Evolutionary conservation across 2,888 invertebrate species (phyloP), one percentile per base, ranked within the genome.

Genomic region (Andrena marginata): DNA sequence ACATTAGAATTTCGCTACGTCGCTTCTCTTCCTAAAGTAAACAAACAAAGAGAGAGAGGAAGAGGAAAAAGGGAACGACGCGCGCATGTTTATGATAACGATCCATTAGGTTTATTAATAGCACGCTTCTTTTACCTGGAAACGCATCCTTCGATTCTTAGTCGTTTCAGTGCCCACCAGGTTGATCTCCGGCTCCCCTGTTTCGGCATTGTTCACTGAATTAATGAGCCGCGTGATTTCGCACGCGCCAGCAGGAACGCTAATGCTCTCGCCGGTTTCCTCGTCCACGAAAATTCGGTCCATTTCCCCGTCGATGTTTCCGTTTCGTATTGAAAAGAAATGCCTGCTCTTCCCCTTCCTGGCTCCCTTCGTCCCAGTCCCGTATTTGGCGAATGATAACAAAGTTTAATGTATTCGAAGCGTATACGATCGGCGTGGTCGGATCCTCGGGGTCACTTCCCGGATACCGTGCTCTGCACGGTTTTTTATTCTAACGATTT

Each of bases 161-260:
- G 26, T 23, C 0, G 49, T 77, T 10, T 56, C 35, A 8, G 69
- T 60, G 7, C 80, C 63, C 42, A 67, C 13, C 13, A 82, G 42
- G n/a, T 42, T 80, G 35, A 87, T 73, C 73, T 93, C 93, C 4
- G 93, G 93, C 73, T 93, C 93, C 1, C 93, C 93, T 26, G 93
- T 93, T 84, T 93, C 93, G 3, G 87, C 92, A 76, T 93, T 88
- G 75, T 92, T 93, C 16, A 89, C 79, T 5, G 85, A 77, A 35
- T 76, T 73, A 42, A 69, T 68, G 33, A 83, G 65, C 33, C 42
- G 69, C 33, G 54, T 73, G 31, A 74, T 75, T n/a, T 82, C 78
- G 59, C 71, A 77, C 23, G 80, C 69, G 59, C 68, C 70, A n/a
- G 82, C 60, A 4, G 87, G 85, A 29, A 86, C 71, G 13, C 84